A percentile compares a stretch with the other conserved stretches of the same genome.
phyloP scores from a whole-genome alignment of 2,888 invertebrate genomes.

The Luperina testacea region DNA sequence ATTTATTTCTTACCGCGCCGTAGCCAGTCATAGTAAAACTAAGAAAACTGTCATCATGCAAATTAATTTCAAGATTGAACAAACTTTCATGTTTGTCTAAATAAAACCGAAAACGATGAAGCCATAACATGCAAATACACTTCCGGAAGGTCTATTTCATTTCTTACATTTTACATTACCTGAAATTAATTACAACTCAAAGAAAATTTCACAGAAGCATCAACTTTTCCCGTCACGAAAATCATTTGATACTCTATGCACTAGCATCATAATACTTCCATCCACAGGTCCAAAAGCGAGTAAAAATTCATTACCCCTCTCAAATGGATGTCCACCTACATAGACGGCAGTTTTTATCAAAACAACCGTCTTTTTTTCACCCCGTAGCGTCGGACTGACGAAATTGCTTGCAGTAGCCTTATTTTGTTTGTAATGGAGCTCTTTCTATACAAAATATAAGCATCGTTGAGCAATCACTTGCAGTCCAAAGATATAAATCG shows the following conservation, averaged over 20 bases:
- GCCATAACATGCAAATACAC: neutral
- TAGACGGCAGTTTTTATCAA: constrained; percentile 5
- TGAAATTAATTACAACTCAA: neutral
- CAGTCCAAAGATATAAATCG: neutral
- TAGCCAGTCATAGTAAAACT: neutral
- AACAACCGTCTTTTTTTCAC: neutral
- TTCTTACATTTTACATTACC: neutral
- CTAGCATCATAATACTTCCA: neutral
- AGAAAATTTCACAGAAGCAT: neutral
- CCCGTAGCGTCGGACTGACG: constrained; percentile 13
- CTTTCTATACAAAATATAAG: constrained; percentile 56
- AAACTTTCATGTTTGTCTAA: neutral
- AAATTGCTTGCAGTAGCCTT: constrained; percentile 39
- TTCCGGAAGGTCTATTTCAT: neutral
- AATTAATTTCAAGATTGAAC: neutral
- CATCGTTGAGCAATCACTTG: constrained; percentile 29
- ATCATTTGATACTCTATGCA: neutral
- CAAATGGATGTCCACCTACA: constrained; percentile 12
- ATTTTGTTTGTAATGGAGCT: constrained; percentile 32
- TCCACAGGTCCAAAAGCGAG: neutral
- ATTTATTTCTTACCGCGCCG: no score
- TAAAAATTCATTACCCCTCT: constrained; percentile 13
- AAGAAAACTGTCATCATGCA: neutral
- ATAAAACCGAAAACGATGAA: neutral
- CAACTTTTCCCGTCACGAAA: neutral